A percentile compares a stretch with the other conserved stretches of the same genome.
phyloP scores from a whole-genome alignment of 2,797 vertebrate genomes.

The Molossus molossus region DNA sequence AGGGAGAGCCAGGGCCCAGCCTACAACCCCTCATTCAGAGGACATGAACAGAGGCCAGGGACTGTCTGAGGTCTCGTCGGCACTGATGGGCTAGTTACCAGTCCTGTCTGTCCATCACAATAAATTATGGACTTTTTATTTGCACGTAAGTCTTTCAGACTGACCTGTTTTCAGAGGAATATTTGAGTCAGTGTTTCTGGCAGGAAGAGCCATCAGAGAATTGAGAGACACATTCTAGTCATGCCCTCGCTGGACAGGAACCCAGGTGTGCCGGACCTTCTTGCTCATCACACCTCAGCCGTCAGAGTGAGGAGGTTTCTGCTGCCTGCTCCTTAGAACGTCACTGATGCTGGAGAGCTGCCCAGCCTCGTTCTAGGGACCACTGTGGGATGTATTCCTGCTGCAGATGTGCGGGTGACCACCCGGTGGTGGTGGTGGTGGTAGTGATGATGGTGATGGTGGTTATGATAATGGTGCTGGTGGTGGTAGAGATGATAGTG shows the following conservation, averaged over 20 bases:
- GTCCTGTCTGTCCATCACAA: neutral
- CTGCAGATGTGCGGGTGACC: rapidly evolving
- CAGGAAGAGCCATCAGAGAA: neutral
- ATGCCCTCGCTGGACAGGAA: too few species aligned
- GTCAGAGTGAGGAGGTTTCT: too few species aligned
- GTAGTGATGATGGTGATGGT: too few species aligned
- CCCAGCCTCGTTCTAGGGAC: neutral
- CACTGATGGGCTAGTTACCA: neutral
- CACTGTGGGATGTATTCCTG: rapidly evolving
- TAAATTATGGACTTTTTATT: neutral
- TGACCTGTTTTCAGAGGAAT: neutral
- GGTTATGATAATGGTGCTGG: too few species aligned
- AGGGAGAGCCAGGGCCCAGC: neutral
- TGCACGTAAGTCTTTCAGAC: neutral
- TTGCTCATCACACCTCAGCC: neutral
- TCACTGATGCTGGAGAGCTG: neutral
- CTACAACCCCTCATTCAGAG: neutral
- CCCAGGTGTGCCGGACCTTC: neutral
- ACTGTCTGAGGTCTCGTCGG: rapidly evolving
- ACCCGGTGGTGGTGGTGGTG: neutral
- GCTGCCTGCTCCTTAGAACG: too few species aligned
- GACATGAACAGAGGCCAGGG: neutral
- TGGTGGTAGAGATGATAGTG: too few species aligned
- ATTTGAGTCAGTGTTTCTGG: neutral
- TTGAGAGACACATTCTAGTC: rapidly evolving